These are phyloP conservation scores for Notamacropus eugenii DNA, from an alignment of 2,797 vertebrate species.

Conservation along the genomic window DNA sequence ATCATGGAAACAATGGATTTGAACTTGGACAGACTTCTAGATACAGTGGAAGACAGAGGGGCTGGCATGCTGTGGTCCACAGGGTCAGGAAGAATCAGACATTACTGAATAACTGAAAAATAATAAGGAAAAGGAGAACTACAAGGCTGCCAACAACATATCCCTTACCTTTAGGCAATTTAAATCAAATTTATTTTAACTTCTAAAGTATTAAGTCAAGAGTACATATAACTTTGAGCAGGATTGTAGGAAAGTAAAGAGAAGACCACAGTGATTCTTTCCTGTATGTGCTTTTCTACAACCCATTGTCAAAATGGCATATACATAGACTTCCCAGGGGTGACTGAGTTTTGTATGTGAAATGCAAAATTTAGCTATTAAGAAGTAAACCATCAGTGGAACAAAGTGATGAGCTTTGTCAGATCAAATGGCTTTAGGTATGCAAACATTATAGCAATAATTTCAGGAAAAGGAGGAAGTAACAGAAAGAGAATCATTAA, in stretches of 20 bases:
- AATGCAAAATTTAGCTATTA: neutral
- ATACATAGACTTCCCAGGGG: neutral
- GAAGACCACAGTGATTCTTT: neutral
- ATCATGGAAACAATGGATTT: neutral
- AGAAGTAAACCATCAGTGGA: neutral
- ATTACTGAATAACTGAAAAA: neutral
- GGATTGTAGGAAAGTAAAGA: neutral
- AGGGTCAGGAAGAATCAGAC: neutral
- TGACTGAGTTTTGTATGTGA: neutral
- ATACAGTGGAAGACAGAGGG: neutral
- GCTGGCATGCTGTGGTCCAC: too few species aligned
- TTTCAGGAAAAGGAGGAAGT: neutral
- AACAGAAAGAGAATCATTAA: too few species aligned
- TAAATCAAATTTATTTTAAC: neutral
- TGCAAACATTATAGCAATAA: neutral
- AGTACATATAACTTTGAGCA: neutral
- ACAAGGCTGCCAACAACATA: neutral
- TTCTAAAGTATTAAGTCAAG: neutral
- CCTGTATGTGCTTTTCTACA: neutral
- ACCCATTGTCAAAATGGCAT: neutral
- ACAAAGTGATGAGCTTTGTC: neutral
- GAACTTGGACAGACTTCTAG: neutral
- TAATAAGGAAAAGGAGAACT: neutral
- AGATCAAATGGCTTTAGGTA: neutral
- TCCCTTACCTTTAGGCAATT: neutral